Base-by-base conservation (phyloP, 2,888 invertebrate species). In the Piscicola geometra region DNA sequence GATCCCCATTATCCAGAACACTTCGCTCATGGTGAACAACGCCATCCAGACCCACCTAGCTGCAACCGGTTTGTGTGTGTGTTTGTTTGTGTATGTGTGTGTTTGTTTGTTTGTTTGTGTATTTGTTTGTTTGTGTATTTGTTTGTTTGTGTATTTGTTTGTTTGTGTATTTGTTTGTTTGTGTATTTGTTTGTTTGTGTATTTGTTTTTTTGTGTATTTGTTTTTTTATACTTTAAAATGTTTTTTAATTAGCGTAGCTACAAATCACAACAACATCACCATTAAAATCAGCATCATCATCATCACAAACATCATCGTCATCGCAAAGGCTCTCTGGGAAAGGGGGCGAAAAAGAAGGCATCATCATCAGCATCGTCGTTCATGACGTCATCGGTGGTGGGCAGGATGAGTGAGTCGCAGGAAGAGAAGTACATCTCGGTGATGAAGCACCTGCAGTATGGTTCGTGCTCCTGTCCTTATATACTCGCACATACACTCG, bases 381-480 rank as follows among this genome's bases (percentile, higher is more conserved):
- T 33, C n/a, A 67, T 67, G 67, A 35, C 67, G 15, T 64, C 66
- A 5, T 66, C 72, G 3, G 69, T 76, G 21, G 76, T 75, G 12
- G 72, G 73, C 47, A 71, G 60, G 50, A 71, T 72, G 60, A 76
- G 79, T 75, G 78, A 75, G 64, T 89, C 91, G 0, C 84, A 90
- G 47, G 91, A 92, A 80, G 90, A 91, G 82, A 81, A 91, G 74
- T 95, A 95, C 86, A 88, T 94, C 79, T 91, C 90, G 82, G 89
- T 93, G 78, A 93, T 95, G 93, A 92, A 92, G 82, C 90, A 90
- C 82, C 87, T 94, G 81, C 94, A 94, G 87, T 95, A 94, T 86
- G 92, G 92, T 92, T 82, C 87, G 75, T 41, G 41, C 41, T 15
- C 41, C 41, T 41, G n/a, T n/a, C 52, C 52, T 52, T 52, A 18